Conservation (phyloP, 2,113 vertebrate genomes). For the Dissostichus mawsoni region DNA sequence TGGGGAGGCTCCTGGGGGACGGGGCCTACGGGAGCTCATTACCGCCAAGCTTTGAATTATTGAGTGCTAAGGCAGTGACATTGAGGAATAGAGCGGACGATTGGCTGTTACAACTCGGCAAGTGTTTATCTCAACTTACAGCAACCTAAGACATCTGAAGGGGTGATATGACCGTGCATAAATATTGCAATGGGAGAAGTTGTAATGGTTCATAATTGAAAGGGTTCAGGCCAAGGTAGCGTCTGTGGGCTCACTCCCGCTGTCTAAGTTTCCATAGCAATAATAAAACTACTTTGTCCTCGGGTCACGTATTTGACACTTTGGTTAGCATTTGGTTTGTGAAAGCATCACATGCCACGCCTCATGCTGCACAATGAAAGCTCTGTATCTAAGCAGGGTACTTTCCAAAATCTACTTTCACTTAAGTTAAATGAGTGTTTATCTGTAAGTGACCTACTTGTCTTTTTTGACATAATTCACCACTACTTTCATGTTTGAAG, state of each 20-base stretch:
- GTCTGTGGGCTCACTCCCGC: neutral
- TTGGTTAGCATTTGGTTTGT: slow-evolving; percentile 3
- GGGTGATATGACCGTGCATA: slow-evolving; percentile 62
- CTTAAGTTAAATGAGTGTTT: neutral
- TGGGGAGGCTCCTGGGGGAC: slow-evolving; percentile 76
- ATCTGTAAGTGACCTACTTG: no score
- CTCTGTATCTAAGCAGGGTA: neutral
- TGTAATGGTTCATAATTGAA: slow-evolving; percentile 80
- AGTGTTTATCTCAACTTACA: slow-evolving; percentile 83
- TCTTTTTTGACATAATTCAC: no score
- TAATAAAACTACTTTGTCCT: neutral
- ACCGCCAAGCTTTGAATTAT: slow-evolving; percentile 83
- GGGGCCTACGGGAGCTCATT: slow-evolving; percentile 83
- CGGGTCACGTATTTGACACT: slow-evolving; percentile 17
- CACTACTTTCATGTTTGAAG: no score
- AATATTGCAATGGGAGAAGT: slow-evolving; percentile 74
- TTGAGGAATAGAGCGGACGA: slow-evolving; percentile 68
- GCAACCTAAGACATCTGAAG: slow-evolving; percentile 74
- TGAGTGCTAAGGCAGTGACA: slow-evolving; percentile 78
- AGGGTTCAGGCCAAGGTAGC: slow-evolving; percentile 61
- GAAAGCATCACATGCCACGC: neutral
- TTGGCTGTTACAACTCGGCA: slow-evolving; percentile 75
- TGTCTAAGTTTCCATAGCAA: slow-evolving; percentile 8
- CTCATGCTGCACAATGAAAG: neutral
- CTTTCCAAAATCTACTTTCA: slow-evolving; percentile 6